Evolutionary conservation across 2,113 vertebrate species (phyloP), one percentile per base, ranked within the genome.

Genomic region (Riparia riparia): DNA sequence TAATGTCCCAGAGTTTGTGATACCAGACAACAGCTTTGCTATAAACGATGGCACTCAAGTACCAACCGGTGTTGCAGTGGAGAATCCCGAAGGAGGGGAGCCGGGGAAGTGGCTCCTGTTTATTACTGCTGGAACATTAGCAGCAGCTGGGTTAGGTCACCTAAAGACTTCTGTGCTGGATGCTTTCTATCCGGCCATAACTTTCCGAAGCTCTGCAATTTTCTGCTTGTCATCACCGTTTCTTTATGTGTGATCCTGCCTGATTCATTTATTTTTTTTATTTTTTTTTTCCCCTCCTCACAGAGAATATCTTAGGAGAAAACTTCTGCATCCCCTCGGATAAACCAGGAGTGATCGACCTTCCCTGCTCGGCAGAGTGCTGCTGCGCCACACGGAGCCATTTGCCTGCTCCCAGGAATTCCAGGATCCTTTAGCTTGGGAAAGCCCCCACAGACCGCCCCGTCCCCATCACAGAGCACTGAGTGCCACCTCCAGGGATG

Each of bases 11-110:
- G 61, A 76, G 66, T 90, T 95, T 93, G 88, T 4, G 82, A 77
- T 90, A 96, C 87, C 84, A 94, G 93, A 96, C 94, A 95, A 77
- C 57, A 78, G 86, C 82, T 96, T 94, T 93, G 93, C 91, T 93
- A 45, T 50, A 87, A 96, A 94, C n/a, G 72, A 41, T 58, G 77
- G 92, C 65, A 91, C 93, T 88, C 91, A 69, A 95, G 80, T 47
- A 82, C 79, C 54, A 94, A 70, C 51, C 74, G 71, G 79, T 54
- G 86, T 56, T 95, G 71, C 34, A 84, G 69, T 41, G 60, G 49
- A 84, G 80, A 47, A 66, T 86, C 90, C 91, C 90, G 45, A 26
- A 88, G 74, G 93, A 95, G 50, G 78, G 34, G 45, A 77, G 66
- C 54, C 63, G 84, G 68, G 77, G 64, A 93, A 90, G 81, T 18